A percentile compares a stretch with the other conserved stretches of the same genome.
phyloP scores from a whole-genome alignment of 1,140 invertebrate species.

The Papilio polytes region DNA sequence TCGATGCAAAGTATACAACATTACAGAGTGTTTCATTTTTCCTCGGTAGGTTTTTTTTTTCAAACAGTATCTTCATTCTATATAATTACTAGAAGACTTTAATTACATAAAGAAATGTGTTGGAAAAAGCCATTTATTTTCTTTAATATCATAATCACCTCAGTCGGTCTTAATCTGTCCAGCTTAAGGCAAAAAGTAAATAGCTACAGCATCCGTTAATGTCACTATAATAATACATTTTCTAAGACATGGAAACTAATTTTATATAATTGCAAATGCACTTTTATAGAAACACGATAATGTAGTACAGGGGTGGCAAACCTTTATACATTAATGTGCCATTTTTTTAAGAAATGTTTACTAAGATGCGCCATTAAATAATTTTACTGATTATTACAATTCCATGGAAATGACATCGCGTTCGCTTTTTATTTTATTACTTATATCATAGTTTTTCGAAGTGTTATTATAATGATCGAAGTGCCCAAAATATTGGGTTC shows the following conservation, averaged over 20 bases:
- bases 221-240: neutral
- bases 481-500: too few species aligned
- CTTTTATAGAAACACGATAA: neutral
- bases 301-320: neutral
- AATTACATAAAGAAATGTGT: neutral
- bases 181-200: neutral
- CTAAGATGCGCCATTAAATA: too few species aligned
- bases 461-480: too few species aligned
- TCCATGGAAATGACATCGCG: too few species aligned
- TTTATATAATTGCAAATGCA: neutral
- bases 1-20: neutral
- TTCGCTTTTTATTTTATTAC: too few species aligned
- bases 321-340: too few species aligned
- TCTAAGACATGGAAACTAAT: conserved; percentile 13
- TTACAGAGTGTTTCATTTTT: neutral
- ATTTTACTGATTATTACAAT: too few species aligned
- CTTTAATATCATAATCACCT: conserved; percentile 19
- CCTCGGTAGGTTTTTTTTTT: neutral
- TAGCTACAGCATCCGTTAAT: conserved; percentile 4
- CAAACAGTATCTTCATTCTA: neutral
- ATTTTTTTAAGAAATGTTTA: too few species aligned
- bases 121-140: conserved; percentile 5
- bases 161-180: neutral
- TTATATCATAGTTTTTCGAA: too few species aligned
- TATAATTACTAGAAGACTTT: neutral